Evolutionary conservation across 2,797 vertebrate species (phyloP).

Genomic region (Euthynnus affinis): DNA sequence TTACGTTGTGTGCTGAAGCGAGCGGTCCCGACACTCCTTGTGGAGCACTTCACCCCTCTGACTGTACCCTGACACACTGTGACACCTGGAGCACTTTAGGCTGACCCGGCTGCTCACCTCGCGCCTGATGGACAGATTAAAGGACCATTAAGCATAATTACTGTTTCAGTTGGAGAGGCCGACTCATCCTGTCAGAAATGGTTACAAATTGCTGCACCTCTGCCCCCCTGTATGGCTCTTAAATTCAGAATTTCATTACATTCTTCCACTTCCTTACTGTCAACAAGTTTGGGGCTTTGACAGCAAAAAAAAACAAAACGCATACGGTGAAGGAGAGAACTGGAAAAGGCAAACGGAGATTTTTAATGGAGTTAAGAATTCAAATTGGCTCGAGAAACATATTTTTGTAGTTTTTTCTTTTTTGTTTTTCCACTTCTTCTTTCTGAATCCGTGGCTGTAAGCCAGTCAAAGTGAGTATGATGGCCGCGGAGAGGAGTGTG

Average conservation of each 20-base stretch:
- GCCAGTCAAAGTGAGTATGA: constrained; percentile 61
- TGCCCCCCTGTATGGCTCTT: constrained; percentile 66
- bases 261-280: constrained; percentile 61
- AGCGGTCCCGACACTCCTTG: constrained; percentile 56
- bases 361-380: constrained; percentile 21
- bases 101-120: constrained; percentile 83
- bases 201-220: constrained; percentile 82
- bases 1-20: constrained; percentile 54
- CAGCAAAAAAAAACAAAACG: constrained; percentile 36
- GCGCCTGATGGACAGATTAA: constrained; percentile 86
- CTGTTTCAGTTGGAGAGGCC: constrained; percentile 83
- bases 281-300: constrained; percentile 60
- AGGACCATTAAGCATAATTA: constrained; percentile 89
- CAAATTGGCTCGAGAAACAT: not conserved
- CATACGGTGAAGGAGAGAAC: constrained; percentile 10
- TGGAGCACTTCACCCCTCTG: constrained; percentile 71
- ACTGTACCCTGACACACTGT: constrained; percentile 77
- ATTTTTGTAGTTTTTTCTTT: constrained; percentile 16
- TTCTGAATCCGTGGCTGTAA: constrained; percentile 20
- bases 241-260: constrained; percentile 76
- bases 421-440: constrained; percentile 20
- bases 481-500: constrained; percentile 59
- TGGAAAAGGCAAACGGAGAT: constrained; percentile 24
- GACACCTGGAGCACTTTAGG: constrained; percentile 83
- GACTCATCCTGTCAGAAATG: constrained; percentile 83